Conservation (phyloP, 2,113 vertebrate genomes). For the Colinus virginianus region DNA sequence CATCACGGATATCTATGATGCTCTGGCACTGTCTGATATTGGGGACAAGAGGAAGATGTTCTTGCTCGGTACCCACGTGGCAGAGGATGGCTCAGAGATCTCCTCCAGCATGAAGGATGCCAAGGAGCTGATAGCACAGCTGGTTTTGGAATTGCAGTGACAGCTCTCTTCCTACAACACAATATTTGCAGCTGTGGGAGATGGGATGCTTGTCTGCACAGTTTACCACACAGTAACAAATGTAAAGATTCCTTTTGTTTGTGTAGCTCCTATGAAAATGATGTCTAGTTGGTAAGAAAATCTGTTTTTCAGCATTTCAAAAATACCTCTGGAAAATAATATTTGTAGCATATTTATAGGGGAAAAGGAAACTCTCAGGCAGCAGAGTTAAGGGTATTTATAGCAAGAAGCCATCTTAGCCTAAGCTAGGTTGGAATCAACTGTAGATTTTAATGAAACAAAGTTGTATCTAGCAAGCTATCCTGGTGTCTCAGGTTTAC, state of each 20-base stretch:
- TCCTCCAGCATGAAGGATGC: conserved; percentile 86
- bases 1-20: conserved; percentile 91
- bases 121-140: conserved; percentile 86
- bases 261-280: conserved; percentile 11
- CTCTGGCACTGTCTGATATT: conserved; percentile 83
- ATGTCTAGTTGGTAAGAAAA: conserved; percentile 16
- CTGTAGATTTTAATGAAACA: not conserved
- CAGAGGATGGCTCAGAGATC: conserved; percentile 78
- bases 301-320: conserved; percentile 41
- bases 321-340: conserved; percentile 47
- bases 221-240: conserved; percentile 4
- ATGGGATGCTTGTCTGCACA: not conserved
- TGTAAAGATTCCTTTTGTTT: conserved; percentile 12
- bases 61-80: conserved; percentile 87
- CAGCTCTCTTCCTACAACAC: not conserved
- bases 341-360: not conserved
- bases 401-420: not conserved
- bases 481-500: not conserved
- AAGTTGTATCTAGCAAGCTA: not conserved
- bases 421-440: not conserved
- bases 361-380: not conserved
- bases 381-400: not conserved
- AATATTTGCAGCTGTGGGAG: not conserved
- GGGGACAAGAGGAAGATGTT: conserved; percentile 88
- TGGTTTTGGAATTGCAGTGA: conserved; percentile 79